Evolutionary conservation across 2,888 invertebrate genomes (phyloP).

Genomic region (Pterostichus niger): DNA sequence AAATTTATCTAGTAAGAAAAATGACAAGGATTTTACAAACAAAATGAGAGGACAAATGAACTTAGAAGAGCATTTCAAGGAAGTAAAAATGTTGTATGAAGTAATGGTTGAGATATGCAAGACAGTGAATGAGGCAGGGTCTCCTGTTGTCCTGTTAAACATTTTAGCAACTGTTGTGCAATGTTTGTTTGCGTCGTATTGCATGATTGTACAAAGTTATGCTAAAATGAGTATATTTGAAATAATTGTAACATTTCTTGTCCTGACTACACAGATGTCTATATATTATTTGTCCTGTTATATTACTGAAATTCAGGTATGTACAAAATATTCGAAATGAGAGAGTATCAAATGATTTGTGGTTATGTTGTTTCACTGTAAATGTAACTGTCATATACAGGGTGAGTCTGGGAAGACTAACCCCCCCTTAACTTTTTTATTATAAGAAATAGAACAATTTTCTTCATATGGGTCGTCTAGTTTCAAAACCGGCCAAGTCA

Average conservation of each 20-base stretch:
- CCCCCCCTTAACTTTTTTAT: no score
- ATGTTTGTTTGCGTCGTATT: not conserved
- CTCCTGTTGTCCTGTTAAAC: not conserved
- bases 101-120: not conserved
- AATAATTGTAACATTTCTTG: not conserved
- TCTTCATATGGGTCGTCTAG: no score
- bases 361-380: no score
- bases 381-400: no score
- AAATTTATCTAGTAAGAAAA: not conserved
- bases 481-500: no score
- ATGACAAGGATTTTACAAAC: not conserved
- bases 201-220: not conserved
- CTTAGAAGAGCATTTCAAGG: not conserved
- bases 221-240: not conserved
- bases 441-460: no score
- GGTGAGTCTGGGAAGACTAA: no score
- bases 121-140: not conserved
- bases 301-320: slow-evolving; percentile 1
- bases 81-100: not conserved
- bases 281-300: not conserved
- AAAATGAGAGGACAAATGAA: not conserved
- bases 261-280: not conserved
- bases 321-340: no score
- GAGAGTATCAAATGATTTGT: no score
- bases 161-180: not conserved